Evolutionary conservation across 2,888 invertebrate species (phyloP).

Genomic region (Plebejus melissa): DNA sequence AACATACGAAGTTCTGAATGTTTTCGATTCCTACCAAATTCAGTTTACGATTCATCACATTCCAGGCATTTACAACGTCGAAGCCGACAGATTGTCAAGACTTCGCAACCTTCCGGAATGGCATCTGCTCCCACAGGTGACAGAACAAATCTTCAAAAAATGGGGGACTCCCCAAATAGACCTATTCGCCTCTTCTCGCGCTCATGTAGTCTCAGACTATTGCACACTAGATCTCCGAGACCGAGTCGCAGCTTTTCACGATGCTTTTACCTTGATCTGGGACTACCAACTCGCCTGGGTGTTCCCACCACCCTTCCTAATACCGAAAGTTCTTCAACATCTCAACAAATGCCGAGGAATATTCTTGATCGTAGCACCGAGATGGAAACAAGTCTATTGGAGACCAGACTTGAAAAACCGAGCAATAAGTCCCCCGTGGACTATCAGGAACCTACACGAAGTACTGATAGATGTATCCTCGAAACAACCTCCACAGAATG

Average conservation of each 20-base stretch:
- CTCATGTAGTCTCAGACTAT: conserved; percentile 36
- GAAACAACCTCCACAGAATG: not conserved
- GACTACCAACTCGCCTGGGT: conserved; percentile 38
- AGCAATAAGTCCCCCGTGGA: not conserved
- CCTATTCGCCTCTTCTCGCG: conserved; percentile 38
- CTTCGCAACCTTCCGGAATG: conserved; percentile 30
- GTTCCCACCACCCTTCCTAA: conserved; percentile 39
- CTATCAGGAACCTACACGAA: not conserved
- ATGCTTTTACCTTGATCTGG: conserved; percentile 38
- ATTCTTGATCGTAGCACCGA: conserved; percentile 30
- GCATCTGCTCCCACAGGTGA: conserved; percentile 29
- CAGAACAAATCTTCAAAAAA: conserved; percentile 35
- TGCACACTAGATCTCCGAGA: conserved; percentile 31
- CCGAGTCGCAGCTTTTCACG: conserved; percentile 34
- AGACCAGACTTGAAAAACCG: not conserved
- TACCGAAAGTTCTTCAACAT: conserved; percentile 36
- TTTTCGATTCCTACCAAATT: conserved; percentile 24
- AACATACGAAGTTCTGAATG: no score
- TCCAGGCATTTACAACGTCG: conserved; percentile 43
- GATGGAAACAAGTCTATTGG: conserved; percentile 30
- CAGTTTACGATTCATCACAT: conserved; percentile 35
- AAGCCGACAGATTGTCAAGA: conserved; percentile 41
- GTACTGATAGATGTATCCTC: not conserved
- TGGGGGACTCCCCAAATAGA: conserved; percentile 39
- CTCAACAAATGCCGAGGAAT: conserved; percentile 32